These are phyloP conservation scores for Ondatra zibethicus DNA, from an alignment of 2,113 vertebrate species.

Conservation along the genomic window DNA sequence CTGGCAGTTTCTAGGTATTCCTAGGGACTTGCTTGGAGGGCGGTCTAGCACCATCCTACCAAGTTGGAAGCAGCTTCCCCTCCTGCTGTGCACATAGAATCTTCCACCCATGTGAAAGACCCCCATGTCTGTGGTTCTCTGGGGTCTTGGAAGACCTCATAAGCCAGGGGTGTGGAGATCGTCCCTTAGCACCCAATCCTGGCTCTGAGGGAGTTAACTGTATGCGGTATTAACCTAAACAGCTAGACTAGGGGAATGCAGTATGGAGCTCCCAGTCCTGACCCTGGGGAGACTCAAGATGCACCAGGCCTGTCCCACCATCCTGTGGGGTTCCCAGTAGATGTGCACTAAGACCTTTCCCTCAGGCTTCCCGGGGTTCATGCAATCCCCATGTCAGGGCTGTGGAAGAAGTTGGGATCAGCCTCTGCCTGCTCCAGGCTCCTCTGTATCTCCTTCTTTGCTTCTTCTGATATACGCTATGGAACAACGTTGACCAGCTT, in stretches of 20 bases:
- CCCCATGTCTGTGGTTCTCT: neutral
- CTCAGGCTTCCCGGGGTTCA: neutral
- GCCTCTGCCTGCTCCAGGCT: neutral
- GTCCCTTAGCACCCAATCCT: neutral
- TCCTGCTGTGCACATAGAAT: neutral
- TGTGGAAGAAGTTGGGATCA: neutral
- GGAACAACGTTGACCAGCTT: neutral
- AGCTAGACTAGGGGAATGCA: neutral
- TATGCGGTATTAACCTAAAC: neutral
- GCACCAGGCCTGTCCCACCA: neutral
- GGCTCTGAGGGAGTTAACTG: neutral
- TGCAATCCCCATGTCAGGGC: neutral
- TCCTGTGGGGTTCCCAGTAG: neutral
- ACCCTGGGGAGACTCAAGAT: neutral
- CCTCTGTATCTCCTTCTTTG: neutral
- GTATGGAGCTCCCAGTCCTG: neutral
- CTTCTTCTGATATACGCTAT: neutral
- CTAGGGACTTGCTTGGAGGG: neutral
- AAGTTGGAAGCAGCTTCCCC: neutral
- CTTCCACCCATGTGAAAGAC: accelerated
- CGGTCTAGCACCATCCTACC: neutral
- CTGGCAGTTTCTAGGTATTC: neutral
- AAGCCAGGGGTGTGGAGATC: neutral
- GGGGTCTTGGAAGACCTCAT: neutral
- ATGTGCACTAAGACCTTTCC: neutral